A percentile compares a stretch with the other conserved stretches of the same genome.
These are phyloP conservation scores for Okamejei kenojei DNA, from an alignment of 2,797 vertebrate species.

Conservation along the genomic window DNA sequence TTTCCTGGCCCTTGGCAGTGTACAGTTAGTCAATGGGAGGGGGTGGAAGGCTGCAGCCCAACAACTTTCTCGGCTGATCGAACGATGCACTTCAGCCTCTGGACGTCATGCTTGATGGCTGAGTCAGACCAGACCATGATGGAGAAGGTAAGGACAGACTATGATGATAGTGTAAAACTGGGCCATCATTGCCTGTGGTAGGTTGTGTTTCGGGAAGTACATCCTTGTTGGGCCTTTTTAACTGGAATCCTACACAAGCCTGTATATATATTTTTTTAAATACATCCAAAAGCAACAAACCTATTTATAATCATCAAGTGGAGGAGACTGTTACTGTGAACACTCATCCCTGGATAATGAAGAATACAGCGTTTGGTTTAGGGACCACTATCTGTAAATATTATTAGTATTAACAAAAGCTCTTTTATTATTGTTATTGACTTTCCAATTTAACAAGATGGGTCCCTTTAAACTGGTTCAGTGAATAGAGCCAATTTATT, in stretches of 20 bases:
- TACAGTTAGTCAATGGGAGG: too few relatives aligned
- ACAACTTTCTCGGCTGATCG: too few relatives aligned
- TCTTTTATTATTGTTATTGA: not conserved
- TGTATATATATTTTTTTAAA: not conserved
- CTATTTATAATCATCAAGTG: not conserved
- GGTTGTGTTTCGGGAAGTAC: too few relatives aligned
- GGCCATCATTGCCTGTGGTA: too few relatives aligned
- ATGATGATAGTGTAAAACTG: too few relatives aligned
- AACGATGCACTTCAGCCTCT: too few relatives aligned
- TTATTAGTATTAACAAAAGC: not conserved
- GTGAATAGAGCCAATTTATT: not conserved
- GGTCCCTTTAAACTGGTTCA: not conserved
- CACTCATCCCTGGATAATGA: constrained; percentile 19
- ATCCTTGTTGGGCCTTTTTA: too few relatives aligned
- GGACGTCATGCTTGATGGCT: too few relatives aligned
- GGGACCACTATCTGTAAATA: not conserved
- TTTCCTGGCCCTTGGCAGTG: too few relatives aligned
- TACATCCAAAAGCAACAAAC: not conserved
- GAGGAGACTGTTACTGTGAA: not conserved
- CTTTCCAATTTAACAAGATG: not conserved
- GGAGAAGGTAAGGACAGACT: too few relatives aligned
- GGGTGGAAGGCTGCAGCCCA: too few relatives aligned
- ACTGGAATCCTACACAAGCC: not conserved
- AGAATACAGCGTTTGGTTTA: constrained; percentile 11
- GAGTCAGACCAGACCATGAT: too few relatives aligned